These are phyloP conservation scores for Lepus americanus DNA, from an alignment of 2,113 vertebrate species.

Conservation along the genomic window DNA sequence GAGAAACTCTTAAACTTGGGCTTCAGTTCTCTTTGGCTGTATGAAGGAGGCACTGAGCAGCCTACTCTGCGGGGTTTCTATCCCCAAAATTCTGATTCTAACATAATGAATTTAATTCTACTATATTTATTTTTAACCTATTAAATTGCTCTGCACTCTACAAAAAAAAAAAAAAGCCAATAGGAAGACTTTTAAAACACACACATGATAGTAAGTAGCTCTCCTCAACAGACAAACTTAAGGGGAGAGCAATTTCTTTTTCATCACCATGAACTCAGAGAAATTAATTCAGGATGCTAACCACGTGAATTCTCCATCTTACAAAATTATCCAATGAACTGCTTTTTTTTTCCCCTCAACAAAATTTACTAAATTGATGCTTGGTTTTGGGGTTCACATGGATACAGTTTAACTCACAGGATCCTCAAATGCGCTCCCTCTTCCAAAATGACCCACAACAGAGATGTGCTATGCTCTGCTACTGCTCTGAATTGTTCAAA, in stretches of 20 bases:
- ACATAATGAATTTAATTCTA: not conserved
- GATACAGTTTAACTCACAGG: not conserved
- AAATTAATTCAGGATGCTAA: conserved; percentile 30
- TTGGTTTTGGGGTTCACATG: not conserved
- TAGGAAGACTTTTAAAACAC: not conserved
- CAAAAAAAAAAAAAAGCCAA: not conserved
- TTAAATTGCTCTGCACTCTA: not conserved
- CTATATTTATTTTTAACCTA: not conserved
- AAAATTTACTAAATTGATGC: conserved; percentile 20
- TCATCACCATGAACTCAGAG: not conserved
- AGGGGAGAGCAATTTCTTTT: not conserved
- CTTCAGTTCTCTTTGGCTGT: conserved; percentile 28
- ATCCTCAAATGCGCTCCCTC: not conserved
- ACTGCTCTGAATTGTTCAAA: conserved; percentile 59
- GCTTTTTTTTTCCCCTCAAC: not conserved
- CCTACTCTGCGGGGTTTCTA: not conserved
- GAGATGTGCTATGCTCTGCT: not conserved
- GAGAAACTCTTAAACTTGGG: not conserved
- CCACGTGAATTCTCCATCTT: conserved; percentile 30
- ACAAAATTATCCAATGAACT: not conserved
- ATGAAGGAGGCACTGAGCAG: not conserved
- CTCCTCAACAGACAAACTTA: not conserved
- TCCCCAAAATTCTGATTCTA: conserved; percentile 39
- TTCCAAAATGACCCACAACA: conserved; percentile 15
- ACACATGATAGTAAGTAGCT: not conserved